A percentile compares a stretch with the other conserved stretches of the same genome.
phyloP scores from a whole-genome alignment of 2,113 vertebrate species.

The Cercopithecus mona region DNA sequence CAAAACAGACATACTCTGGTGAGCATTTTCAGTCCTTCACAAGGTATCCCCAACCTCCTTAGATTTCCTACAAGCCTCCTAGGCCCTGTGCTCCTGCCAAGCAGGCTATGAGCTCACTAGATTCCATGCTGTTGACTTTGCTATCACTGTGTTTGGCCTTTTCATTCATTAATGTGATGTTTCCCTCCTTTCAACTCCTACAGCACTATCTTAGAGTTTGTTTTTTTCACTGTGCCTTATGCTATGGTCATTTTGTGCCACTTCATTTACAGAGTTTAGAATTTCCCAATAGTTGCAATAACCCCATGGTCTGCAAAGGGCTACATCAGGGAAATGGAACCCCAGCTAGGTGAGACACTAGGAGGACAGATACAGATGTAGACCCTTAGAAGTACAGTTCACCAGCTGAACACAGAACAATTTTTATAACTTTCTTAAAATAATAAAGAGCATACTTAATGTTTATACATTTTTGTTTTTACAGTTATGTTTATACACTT shows the following conservation, averaged over 20 bases:
- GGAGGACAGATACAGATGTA: background rate
- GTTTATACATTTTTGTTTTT: no score
- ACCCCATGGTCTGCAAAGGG: background rate
- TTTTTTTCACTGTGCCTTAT: background rate
- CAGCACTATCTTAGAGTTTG: background rate
- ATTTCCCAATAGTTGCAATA: background rate
- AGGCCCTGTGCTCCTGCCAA: background rate
- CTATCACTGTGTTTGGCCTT: background rate
- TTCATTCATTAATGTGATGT: background rate
- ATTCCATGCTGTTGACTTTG: background rate
- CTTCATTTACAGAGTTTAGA: background rate
- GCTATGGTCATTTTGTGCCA: background rate
- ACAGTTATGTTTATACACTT: no score
- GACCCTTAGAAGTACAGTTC: background rate
- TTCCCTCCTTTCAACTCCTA: background rate
- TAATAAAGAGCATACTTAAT: background rate
- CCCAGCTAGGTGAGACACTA: background rate
- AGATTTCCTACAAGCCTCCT: background rate
- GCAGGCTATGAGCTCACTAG: background rate
- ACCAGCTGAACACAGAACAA: background rate
- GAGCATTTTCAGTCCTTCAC: background rate
- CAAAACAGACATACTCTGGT: background rate
- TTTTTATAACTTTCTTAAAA: constrained; percentile 7
- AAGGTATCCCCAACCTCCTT: background rate
- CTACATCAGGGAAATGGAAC: background rate